phyloP scores from a whole-genome alignment of 2,797 vertebrate species.

The Podargus strigoides region DNA sequence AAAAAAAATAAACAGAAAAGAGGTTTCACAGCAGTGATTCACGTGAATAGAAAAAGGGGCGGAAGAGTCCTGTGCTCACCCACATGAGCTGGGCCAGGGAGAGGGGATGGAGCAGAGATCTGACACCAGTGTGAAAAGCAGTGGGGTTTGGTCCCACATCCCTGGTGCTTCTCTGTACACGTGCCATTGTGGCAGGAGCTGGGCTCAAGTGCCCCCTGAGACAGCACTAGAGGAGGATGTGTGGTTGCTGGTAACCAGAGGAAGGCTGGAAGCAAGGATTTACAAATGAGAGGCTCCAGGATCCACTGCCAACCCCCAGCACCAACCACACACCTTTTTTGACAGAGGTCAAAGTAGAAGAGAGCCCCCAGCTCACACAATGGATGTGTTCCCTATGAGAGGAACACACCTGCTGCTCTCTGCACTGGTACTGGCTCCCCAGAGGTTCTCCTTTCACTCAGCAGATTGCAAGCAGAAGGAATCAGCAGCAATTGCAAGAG shows the following conservation, averaged over 20 bases:
- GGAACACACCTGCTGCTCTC: not conserved
- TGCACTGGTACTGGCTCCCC: no score
- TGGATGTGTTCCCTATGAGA: no score
- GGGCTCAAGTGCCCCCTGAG: not conserved
- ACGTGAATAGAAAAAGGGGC: not conserved
- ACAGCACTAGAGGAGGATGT: rapidly evolving
- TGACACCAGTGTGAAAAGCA: no score
- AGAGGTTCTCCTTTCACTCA: not conserved
- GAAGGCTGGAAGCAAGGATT: not conserved
- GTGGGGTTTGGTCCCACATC: rapidly evolving
- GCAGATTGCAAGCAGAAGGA: not conserved
- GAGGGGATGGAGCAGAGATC: not conserved
- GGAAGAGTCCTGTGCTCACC: not conserved
- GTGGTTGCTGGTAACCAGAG: not conserved
- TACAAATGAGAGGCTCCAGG: not conserved
- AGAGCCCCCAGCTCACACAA: not conserved
- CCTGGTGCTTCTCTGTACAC: not conserved
- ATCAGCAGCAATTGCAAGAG: rapidly evolving
- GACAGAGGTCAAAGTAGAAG: not conserved
- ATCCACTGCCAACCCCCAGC: not conserved
- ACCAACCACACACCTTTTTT: not conserved
- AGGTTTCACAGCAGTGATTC: not conserved
- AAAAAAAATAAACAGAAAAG: not conserved
- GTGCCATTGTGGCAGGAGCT: rapidly evolving
- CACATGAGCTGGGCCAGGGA: not conserved